These are phyloP conservation scores for Stercorarius parasiticus DNA, from an alignment of 2,113 vertebrate species.

Conservation along the genomic window DNA sequence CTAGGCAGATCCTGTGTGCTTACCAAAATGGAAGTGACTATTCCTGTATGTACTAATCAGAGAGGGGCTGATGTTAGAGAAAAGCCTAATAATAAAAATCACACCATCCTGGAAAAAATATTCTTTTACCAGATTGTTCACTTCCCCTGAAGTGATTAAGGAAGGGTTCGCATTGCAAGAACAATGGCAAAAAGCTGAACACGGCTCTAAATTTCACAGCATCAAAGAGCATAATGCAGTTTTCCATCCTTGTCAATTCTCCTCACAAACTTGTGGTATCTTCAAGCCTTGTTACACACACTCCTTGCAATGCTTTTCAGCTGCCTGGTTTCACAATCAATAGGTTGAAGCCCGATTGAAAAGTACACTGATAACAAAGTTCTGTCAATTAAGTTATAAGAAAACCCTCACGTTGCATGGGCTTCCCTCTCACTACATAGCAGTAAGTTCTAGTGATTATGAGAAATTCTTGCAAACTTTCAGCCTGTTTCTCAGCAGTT, in stretches of 20 bases:
- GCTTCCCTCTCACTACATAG: neutral
- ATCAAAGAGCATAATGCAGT: neutral
- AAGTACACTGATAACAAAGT: neutral
- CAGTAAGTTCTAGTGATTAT: neutral
- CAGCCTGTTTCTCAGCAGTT: conserved; percentile 16
- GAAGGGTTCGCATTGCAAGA: neutral
- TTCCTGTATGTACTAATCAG: neutral
- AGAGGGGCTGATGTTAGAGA: neutral
- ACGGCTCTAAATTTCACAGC: neutral
- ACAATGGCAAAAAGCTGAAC: neutral
- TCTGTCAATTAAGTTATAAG: neutral
- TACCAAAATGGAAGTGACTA: neutral
- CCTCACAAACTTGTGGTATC: neutral
- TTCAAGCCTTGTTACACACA: neutral
- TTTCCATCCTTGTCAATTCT: neutral
- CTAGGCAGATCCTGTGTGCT: neutral
- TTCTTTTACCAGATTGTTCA: neutral
- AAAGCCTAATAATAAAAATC: neutral
- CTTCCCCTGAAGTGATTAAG: neutral
- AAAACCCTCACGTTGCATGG: neutral
- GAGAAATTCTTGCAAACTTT: neutral
- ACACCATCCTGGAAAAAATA: neutral
- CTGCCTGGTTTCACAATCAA: neutral
- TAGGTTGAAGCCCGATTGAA: neutral
- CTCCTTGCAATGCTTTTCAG: neutral